Evolutionary conservation across 1,140 invertebrate species (phyloP).

Genomic region (Caenorhabditis tropicalis): DNA sequence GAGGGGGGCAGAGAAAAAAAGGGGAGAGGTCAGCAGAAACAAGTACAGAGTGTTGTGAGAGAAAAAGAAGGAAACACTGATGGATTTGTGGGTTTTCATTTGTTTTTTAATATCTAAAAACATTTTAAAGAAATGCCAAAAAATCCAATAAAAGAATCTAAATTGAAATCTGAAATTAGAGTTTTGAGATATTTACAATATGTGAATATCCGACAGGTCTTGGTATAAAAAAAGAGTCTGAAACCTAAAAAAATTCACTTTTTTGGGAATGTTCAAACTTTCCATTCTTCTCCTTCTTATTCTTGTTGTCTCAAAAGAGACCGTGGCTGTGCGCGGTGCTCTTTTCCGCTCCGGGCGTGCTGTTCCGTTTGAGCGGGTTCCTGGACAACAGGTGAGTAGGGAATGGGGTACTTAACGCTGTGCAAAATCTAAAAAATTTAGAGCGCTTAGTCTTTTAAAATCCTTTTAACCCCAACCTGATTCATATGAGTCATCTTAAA

Average conservation of each 20-base stretch:
- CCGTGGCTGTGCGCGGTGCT: slow-evolving; percentile 9
- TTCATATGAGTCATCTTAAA: no score
- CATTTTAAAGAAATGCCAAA: not conserved
- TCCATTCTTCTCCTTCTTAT: not conserved
- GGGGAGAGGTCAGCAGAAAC: not conserved
- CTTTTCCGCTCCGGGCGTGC: slow-evolving; percentile 48
- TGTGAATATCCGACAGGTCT: not conserved
- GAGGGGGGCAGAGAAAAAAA: not conserved
- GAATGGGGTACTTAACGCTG: not conserved
- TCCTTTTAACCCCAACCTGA: no score
- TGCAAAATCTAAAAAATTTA: not conserved
- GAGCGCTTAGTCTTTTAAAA: not conserved
- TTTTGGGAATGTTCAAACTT: no score
- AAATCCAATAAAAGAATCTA: not conserved
- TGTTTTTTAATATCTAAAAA: not conserved
- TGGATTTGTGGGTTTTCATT: not conserved
- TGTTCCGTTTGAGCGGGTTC: slow-evolving; percentile 39
- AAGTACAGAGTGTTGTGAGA: not conserved
- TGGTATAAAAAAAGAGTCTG: not conserved
- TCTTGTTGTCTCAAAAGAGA: not conserved
- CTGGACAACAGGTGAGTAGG: slow-evolving; percentile 17
- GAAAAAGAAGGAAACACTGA: not conserved
- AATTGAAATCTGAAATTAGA: not conserved
- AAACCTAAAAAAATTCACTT: no score
- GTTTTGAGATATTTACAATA: slow-evolving; percentile 14